Percentiles rank a stretch among this genome's conserved stretches.
Conservation (phyloP, 2,888 invertebrate species). For the Pollenia labialis region DNA sequence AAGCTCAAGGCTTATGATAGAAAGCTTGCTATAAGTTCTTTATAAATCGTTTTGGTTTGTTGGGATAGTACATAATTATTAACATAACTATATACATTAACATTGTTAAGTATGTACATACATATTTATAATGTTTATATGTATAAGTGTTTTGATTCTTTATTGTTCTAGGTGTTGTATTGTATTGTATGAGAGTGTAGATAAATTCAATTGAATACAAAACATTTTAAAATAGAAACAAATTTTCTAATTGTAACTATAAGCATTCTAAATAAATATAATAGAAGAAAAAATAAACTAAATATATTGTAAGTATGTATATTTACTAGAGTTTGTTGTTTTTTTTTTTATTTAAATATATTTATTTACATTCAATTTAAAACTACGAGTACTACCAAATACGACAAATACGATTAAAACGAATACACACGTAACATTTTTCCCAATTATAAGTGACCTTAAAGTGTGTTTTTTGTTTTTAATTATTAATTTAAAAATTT, state of each 20-base stretch:
- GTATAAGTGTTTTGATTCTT: neutral
- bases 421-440: conserved; percentile 80
- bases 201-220: conserved; percentile 18
- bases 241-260: conserved; percentile 35
- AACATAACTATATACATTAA: neutral
- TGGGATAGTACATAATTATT: neutral
- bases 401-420: conserved; percentile 60
- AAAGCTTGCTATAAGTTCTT: too few relatives aligned
- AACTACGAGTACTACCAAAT: conserved; percentile 53
- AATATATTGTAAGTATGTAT: neutral
- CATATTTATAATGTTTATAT: neutral
- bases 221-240: conserved; percentile 14
- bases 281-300: conserved; percentile 47
- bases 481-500: conserved; percentile 18
- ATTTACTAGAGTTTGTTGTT: conserved; percentile 24
- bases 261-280: conserved; percentile 64
- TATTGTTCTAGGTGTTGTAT: neutral
- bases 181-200: conserved; percentile 11
- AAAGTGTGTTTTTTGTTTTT: conserved; percentile 83
- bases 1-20: too few relatives aligned
- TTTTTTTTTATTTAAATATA: conserved; percentile 32
- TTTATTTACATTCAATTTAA: conserved; percentile 66
- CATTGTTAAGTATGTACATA: neutral
- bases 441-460: conserved; percentile 84
- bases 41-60: too few relatives aligned